A percentile compares a stretch with the other conserved stretches of the same genome.
Conservation (phyloP, 2,797 vertebrate genomes). For the Triplophysa yarkandensis region DNA sequence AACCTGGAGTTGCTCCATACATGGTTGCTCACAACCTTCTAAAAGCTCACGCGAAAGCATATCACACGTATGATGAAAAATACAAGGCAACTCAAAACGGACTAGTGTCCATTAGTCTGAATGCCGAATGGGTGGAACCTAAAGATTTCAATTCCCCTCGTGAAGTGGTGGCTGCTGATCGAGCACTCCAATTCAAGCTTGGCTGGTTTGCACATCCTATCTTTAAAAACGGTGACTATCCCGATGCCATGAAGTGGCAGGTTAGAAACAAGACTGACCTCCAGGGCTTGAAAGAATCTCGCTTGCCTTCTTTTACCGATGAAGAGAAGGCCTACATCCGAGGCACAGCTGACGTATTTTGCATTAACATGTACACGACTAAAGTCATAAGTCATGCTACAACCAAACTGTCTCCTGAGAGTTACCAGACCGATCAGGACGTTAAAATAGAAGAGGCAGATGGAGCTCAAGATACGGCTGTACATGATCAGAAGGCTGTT, state of each 20-base stretch:
- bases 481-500: conserved; percentile 71
- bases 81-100: conserved; percentile 77
- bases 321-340: conserved; percentile 82
- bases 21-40: conserved; percentile 83
- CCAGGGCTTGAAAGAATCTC: conserved; percentile 77
- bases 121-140: conserved; percentile 85
- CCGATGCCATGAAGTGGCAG: conserved; percentile 90
- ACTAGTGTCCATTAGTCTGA: conserved; percentile 82
- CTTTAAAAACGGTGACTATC: conserved; percentile 95
- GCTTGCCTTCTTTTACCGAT: conserved; percentile 85
- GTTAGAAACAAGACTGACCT: conserved; percentile 92
- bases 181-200: conserved; percentile 85
- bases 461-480: conserved; percentile 75
- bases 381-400: conserved; percentile 76
- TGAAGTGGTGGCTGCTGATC: conserved; percentile 87
- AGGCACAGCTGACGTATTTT: conserved; percentile 90
- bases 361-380: conserved; percentile 84
- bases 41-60: conserved; percentile 87
- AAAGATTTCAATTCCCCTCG: conserved; percentile 67
- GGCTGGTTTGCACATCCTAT: conserved; percentile 97
- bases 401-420: conserved; percentile 68
- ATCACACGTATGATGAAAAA: conserved; percentile 86
- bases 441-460: conserved; percentile 59
- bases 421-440: conserved; percentile 82
- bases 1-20: conserved; percentile 81